A percentile compares a stretch with the other conserved stretches of the same genome.
Evolutionary conservation across 2,888 invertebrate species (phyloP).

Genomic region (Brenthis ino): DNA sequence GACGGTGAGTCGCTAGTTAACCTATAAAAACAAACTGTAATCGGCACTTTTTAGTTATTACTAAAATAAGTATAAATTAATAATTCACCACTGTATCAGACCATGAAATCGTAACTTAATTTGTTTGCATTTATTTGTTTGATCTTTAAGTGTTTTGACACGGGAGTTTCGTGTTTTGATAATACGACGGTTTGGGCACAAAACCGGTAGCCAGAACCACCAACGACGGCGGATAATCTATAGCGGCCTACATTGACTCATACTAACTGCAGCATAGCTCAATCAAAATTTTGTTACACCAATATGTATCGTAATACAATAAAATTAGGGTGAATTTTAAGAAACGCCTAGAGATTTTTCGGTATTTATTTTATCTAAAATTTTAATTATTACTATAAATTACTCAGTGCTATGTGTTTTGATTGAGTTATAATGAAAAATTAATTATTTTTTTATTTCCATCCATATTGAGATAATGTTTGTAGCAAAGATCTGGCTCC

Average conservation of each 20-base stretch:
- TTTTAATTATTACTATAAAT: background rate
- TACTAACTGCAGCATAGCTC: slow-evolving; percentile 11
- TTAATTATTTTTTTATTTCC: too few relatives aligned
- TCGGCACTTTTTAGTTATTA: background rate
- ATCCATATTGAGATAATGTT: too few relatives aligned
- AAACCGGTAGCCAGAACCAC: slow-evolving; percentile 71
- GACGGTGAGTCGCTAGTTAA: too few relatives aligned
- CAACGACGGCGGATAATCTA: slow-evolving; percentile 49
- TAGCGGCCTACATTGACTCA: slow-evolving; percentile 38
- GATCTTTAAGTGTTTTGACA: slow-evolving; percentile 63
- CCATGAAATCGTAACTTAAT: slow-evolving; percentile 57
- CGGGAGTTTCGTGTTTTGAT: slow-evolving; percentile 56
- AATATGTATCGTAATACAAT: too few relatives aligned
- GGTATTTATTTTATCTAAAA: background rate
- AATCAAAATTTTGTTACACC: too few relatives aligned
- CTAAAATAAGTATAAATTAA: slow-evolving; percentile 12
- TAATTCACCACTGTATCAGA: slow-evolving; percentile 48
- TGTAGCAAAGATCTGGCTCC: too few relatives aligned
- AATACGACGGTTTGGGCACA: slow-evolving; percentile 59
- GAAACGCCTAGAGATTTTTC: background rate
- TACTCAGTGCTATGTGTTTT: too few relatives aligned
- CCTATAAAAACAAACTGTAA: background rate
- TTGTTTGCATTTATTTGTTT: slow-evolving; percentile 54
- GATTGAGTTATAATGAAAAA: too few relatives aligned
- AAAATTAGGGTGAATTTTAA: background rate